Percentiles rank a stretch among this genome's conserved stretches.
Conservation (phyloP, 2,797 vertebrate genomes). For the Manis crassicaudata region DNA sequence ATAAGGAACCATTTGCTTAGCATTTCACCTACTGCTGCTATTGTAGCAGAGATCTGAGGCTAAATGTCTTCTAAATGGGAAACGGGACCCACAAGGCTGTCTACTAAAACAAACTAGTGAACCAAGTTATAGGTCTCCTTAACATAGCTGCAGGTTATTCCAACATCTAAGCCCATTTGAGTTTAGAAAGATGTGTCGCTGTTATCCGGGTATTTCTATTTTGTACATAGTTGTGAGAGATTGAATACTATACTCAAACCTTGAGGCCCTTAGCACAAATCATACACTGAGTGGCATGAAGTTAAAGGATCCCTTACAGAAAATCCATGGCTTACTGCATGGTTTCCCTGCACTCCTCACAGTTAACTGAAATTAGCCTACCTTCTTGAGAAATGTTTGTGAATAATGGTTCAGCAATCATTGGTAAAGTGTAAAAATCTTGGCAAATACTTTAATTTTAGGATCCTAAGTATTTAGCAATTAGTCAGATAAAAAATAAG, state of each 20-base stretch:
- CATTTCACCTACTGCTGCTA: not conserved
- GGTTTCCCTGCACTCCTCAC: not conserved
- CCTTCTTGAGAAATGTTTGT: not conserved
- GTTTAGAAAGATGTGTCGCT: not conserved
- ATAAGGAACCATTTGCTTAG: not conserved
- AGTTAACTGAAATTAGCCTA: not conserved
- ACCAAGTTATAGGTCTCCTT: not conserved
- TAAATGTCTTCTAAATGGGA: slow-evolving; percentile 46
- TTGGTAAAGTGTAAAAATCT: not conserved
- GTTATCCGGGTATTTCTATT: slow-evolving; percentile 25
- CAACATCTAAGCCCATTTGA: not conserved
- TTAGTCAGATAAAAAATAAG: not conserved
- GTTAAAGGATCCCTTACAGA: not conserved
- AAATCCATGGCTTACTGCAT: not conserved
- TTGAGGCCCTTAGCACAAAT: not conserved
- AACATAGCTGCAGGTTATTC: slow-evolving; percentile 3
- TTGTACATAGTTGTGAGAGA: not conserved
- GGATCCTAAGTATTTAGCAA: not conserved
- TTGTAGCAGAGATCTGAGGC: not conserved
- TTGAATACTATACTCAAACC: not conserved
- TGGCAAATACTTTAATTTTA: not conserved
- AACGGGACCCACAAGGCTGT: not conserved
- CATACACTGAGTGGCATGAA: not conserved
- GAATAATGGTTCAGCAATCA: not conserved
- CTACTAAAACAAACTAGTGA: not conserved